Evolutionary conservation across 2,797 vertebrate species (phyloP).

Genomic region (Erpetoichthys calabaricus): DNA sequence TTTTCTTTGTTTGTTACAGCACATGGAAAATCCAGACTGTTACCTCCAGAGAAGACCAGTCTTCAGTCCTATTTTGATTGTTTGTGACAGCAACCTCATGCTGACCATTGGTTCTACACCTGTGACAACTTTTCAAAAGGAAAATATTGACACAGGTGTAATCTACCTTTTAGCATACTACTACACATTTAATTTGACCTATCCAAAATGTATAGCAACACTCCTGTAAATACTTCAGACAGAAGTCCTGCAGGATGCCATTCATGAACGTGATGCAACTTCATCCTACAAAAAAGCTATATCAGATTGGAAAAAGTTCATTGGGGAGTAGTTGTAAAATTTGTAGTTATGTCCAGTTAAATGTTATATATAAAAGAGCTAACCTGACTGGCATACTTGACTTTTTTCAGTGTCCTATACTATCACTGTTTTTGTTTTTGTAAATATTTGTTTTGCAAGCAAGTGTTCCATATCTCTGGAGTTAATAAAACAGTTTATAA

Average conservation of each 20-base stretch:
- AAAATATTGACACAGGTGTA: conserved; percentile 11
- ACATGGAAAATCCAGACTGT: conserved; percentile 15
- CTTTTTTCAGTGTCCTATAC: conserved; percentile 1
- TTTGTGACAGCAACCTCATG: conserved; percentile 14
- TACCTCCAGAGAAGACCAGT: conserved; percentile 15
- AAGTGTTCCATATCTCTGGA: too few relatives aligned
- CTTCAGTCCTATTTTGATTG: conserved; percentile 10
- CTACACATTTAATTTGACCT: conserved; percentile 11
- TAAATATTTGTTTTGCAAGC: too few relatives aligned
- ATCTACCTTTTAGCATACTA: conserved; percentile 14
- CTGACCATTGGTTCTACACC: conserved; percentile 13
- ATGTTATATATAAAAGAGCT: background rate
- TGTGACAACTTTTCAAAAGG: conserved; percentile 15
- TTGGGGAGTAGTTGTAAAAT: conserved; percentile 5
- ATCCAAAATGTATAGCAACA: conserved; percentile 10
- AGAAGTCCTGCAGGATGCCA: conserved; percentile 11
- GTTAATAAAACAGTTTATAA: too few relatives aligned
- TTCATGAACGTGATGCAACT: conserved; percentile 12
- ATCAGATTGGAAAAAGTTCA: conserved; percentile 15
- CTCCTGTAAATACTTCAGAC: conserved; percentile 13
- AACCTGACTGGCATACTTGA: conserved; percentile 10
- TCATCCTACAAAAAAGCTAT: conserved; percentile 13
- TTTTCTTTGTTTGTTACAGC: background rate
- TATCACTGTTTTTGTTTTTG: conserved; percentile 2
- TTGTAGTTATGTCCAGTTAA: conserved; percentile 10